phyloP scores from a whole-genome alignment of 2,888 invertebrate genomes.

The Geotrupes spiniger region DNA sequence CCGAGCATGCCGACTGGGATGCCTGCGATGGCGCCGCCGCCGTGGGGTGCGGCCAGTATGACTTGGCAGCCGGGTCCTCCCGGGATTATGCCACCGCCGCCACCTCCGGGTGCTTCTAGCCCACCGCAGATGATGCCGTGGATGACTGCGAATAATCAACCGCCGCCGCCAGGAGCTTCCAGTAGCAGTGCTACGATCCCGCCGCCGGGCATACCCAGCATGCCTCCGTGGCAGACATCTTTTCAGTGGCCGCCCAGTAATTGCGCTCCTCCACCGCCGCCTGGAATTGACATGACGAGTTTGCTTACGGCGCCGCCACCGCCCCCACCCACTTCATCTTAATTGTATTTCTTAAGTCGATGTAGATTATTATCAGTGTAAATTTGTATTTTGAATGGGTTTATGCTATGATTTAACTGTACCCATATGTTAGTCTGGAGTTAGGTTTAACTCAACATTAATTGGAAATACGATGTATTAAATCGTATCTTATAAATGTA shows the following conservation, averaged over 20 bases:
- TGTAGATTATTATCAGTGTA: no score
- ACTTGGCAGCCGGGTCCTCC: slow-evolving; percentile 42
- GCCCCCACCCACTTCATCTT: slow-evolving; percentile 55
- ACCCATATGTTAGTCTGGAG: no score
- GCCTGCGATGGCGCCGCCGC: slow-evolving; percentile 53
- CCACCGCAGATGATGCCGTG: slow-evolving; percentile 55
- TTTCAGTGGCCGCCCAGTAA: slow-evolving; percentile 52
- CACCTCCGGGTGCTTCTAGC: slow-evolving; percentile 53
- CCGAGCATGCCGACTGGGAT: slow-evolving; percentile 33
- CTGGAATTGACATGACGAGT: slow-evolving; percentile 56
- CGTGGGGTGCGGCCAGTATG: slow-evolving; percentile 48
- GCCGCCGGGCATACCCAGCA: slow-evolving; percentile 23
- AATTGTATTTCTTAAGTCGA: background rate
- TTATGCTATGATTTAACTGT: no score
- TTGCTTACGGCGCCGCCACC: slow-evolving; percentile 67
- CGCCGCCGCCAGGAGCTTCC: slow-evolving; percentile 51
- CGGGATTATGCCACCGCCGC: slow-evolving; percentile 51
- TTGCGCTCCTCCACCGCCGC: slow-evolving; percentile 49
- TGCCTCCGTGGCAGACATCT: slow-evolving; percentile 46
- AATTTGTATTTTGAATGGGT: no score
- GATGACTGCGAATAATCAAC: slow-evolving; percentile 55
- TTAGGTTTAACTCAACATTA: no score
- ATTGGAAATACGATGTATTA: no score
- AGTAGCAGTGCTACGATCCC: slow-evolving; percentile 25
- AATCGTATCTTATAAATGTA: no score